phyloP scores from a whole-genome alignment of 2,113 vertebrate species.

The Thermophis baileyi region DNA sequence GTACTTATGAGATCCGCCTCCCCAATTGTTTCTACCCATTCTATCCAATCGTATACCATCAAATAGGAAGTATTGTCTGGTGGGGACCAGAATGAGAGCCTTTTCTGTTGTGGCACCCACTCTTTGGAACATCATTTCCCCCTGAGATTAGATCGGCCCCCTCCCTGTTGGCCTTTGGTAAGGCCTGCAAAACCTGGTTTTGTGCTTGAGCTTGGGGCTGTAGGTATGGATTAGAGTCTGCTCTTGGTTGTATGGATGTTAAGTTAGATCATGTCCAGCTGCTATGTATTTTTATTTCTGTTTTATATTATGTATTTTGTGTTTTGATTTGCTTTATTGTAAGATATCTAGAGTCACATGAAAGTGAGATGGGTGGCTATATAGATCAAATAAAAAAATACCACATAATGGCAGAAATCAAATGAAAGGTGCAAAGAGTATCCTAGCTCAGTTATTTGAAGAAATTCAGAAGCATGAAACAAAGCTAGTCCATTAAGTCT shows the following conservation, averaged over 20 bases:
- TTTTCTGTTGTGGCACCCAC: neutral
- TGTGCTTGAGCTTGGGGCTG: neutral
- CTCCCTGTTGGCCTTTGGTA: neutral
- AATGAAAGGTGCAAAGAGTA: neutral
- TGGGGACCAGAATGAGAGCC: neutral
- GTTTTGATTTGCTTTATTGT: neutral
- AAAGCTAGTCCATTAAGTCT: neutral
- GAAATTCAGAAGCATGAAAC: neutral
- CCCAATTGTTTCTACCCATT: neutral
- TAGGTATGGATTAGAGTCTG: neutral
- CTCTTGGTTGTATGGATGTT: neutral
- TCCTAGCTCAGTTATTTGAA: neutral
- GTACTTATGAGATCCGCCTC: neutral
- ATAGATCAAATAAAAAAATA: neutral
- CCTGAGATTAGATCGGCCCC: neutral
- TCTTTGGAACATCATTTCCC: neutral
- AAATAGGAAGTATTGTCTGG: neutral
- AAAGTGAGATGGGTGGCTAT: neutral
- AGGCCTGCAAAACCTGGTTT: neutral
- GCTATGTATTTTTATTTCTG: neutral
- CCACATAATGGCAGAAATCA: neutral
- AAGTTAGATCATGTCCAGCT: neutral
- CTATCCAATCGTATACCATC: neutral
- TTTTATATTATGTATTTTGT: neutral
- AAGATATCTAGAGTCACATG: neutral